Percentiles rank a stretch among this genome's conserved stretches.
Evolutionary conservation across 2,113 vertebrate genomes (phyloP).

Genomic region (Hypocryptadius cinnamomeus): DNA sequence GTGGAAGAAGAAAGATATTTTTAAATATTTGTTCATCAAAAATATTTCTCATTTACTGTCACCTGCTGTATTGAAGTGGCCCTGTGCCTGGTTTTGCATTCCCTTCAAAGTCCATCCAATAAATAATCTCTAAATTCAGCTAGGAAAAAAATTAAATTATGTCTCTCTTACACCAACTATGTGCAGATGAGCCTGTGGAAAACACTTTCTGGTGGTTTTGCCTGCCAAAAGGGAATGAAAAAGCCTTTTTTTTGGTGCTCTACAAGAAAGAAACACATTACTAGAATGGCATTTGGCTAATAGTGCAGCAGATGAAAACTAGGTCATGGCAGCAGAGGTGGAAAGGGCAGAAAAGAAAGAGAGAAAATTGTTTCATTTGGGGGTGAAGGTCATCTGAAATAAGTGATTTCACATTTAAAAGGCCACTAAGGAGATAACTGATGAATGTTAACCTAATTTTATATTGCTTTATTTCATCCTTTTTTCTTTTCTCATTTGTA

Average conservation of each 20-base stretch:
- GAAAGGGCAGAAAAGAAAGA: not conserved
- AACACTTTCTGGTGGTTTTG: not conserved
- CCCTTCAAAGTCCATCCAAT: not conserved
- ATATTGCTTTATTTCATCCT: conserved; percentile 65
- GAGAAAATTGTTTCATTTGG: not conserved
- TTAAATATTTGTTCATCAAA: not conserved
- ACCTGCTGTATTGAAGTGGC: not conserved
- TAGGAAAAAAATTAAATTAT: not conserved
- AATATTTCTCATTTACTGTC: not conserved
- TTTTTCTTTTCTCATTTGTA: conserved; percentile 69
- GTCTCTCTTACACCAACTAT: not conserved
- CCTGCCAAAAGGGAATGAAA: not conserved
- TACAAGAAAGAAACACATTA: not conserved
- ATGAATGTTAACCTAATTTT: conserved; percentile 57
- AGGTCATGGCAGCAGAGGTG: not conserved
- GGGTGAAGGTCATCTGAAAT: not conserved
- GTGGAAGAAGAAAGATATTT: not conserved
- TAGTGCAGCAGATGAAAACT: not conserved
- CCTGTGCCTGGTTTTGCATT: not conserved
- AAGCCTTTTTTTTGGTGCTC: not conserved
- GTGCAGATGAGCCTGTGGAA: not conserved
- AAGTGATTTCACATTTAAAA: conserved; percentile 41
- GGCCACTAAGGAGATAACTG: not conserved
- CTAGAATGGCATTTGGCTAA: not conserved
- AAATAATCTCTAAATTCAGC: not conserved